Conservation (phyloP, 2,888 invertebrate species). For the Ophioninae sp. region DNA sequence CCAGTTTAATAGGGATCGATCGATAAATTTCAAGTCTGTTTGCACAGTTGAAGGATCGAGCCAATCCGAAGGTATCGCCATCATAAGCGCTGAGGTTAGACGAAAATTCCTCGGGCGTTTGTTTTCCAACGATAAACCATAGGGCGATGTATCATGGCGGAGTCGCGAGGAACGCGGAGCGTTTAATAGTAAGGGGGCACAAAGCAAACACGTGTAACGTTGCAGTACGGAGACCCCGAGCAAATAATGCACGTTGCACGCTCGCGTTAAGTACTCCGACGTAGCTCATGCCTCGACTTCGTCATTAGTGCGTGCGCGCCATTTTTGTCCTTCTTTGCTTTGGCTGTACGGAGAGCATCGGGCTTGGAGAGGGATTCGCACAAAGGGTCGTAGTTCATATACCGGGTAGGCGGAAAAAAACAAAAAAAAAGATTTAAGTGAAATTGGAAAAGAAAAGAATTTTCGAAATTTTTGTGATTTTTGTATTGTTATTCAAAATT, state of each 20-base stretch:
- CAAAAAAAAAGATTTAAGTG: too few species aligned
- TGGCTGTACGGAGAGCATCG: background rate
- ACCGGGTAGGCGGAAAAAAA: too few species aligned
- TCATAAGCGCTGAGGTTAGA: background rate
- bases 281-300: constrained; percentile 19
- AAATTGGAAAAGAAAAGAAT: too few species aligned
- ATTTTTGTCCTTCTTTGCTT: background rate
- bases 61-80: background rate
- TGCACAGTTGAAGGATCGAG: constrained; percentile 1
- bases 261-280: constrained; percentile 24
- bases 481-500: too few species aligned
- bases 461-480: too few species aligned
- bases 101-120: constrained; percentile 16
- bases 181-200: constrained; percentile 28
- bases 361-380: background rate
- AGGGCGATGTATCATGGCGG: constrained; percentile 13
- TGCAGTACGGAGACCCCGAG: constrained; percentile 9
- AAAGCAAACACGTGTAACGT: constrained; percentile 31
- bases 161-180: background rate
- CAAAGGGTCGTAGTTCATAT: too few species aligned
- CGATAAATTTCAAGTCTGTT: constrained; percentile 1
- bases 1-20: background rate
- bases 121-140: constrained; percentile 29
- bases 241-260: constrained; percentile 28
- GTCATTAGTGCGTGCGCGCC: background rate